Base-by-base conservation (phyloP, 2,888 invertebrate species). In the Apoda limacodes region DNA sequence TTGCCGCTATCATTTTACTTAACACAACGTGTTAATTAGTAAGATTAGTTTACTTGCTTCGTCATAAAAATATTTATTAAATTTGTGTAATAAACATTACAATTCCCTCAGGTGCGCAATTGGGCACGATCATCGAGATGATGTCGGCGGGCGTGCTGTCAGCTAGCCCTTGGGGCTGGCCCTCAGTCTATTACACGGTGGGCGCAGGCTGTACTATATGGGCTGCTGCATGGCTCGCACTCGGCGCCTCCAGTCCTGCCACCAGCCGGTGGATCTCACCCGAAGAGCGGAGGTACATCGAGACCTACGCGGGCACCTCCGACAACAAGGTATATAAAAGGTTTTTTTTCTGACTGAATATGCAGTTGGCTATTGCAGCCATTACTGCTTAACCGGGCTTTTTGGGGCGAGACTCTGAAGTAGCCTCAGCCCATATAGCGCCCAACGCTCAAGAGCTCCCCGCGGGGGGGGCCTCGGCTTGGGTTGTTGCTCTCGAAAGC, bases 121-220 rank as follows among this genome's bases (percentile, higher is more conserved):
- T 93, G 5, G 94, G 94, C 6, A 93, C 92, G 0, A 88, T 92
- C 2, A 67, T 92, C 5, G 87, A 91, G 48, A 68, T 92, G 67
- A 84, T 88, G 32, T 69, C 87, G 4, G 88, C 90, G 5, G 93
- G 93, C 0, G 51, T 85, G 3, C 72, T 94, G 2, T 85, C 90
- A 0, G 85, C 84, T 4, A 88, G 89, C 1, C 34, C 61, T 0
- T 85, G 47, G 76, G 93, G 92, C 28, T 93, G 93, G 93, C 90
- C 92, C 0, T 85, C 88, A 5, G 86, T 89, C 10, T 93, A 90
- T 66, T 93, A 93, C 57, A 69, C 87, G 12, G 88, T 88, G 30
- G 92, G 91, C 1, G 62, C 75, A 28, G 52, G 83, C 6, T 87
- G 89, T 6, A 49, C 88, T 2, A n/a, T 68, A 0, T 90, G 89